Conservation (phyloP, 1,140 invertebrate genomes). For the Ceratina australensis region DNA sequence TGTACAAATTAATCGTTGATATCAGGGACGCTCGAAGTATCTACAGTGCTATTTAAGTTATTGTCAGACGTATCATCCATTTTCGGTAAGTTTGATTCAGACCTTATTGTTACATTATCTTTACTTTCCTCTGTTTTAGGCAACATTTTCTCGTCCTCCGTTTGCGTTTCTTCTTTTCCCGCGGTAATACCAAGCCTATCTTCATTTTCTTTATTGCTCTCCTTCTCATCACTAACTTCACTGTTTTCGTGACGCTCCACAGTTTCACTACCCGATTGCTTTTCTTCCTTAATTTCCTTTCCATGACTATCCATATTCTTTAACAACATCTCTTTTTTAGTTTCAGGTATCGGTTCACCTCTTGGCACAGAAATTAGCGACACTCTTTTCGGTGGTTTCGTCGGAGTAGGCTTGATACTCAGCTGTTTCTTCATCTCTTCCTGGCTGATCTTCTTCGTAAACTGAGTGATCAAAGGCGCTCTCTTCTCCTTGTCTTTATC, state of each 20-base stretch:
- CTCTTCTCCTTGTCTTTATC: conserved; percentile 76
- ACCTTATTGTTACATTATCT: not conserved
- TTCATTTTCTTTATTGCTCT: not conserved
- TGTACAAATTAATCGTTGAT: not conserved
- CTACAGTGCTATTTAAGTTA: not conserved
- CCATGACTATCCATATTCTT: conserved; percentile 54
- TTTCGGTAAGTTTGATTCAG: not conserved
- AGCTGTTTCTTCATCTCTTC: conserved; percentile 79
- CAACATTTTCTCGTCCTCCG: not conserved
- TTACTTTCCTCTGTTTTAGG: not conserved
- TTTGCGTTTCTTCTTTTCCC: not conserved
- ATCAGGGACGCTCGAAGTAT: not conserved
- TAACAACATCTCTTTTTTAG: conserved; percentile 58
- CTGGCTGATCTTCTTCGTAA: conserved; percentile 80
- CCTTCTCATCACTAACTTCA: not conserved
- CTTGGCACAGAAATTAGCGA: conserved; percentile 69
- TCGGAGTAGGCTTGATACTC: conserved; percentile 15
- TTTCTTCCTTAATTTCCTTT: conserved; percentile 6
- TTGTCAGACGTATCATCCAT: not conserved
- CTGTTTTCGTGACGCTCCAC: not conserved
- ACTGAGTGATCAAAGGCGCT: conserved; percentile 80
- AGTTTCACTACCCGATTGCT: not conserved
- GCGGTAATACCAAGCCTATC: not conserved
- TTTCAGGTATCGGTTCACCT: conserved; percentile 66
- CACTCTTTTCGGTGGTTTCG: conserved; percentile 70